phyloP scores from a whole-genome alignment of 1,140 invertebrate species.

The Anoplophora glabripennis region DNA sequence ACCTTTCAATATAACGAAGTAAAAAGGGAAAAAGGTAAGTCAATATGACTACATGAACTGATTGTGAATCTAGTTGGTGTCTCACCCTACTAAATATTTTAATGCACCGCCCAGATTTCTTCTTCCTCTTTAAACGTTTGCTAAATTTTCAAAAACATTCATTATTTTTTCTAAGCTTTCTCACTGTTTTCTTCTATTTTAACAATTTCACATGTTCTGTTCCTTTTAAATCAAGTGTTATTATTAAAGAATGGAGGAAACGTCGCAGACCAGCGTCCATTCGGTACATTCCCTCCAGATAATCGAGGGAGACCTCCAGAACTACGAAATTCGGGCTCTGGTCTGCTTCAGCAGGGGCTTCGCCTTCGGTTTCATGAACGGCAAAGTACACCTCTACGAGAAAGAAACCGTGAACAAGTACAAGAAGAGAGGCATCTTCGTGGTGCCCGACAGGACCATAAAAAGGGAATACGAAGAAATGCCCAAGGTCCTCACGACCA shows the following conservation, averaged over 20 bases:
- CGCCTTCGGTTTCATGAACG: constrained; percentile 56
- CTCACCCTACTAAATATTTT: too few species aligned
- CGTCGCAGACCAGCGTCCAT: constrained; percentile 30
- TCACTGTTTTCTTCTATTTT: too few species aligned
- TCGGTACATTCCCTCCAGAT: background rate
- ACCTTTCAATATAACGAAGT: too few species aligned
- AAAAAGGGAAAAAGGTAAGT: constrained; percentile 17
- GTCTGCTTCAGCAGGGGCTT: constrained; percentile 60
- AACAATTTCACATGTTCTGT: too few species aligned
- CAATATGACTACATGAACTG: background rate
- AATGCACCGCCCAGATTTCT: too few species aligned
- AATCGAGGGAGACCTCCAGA: constrained; percentile 1
- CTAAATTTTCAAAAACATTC: too few species aligned
- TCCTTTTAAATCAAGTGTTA: too few species aligned
- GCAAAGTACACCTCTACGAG: constrained; percentile 65
- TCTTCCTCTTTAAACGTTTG: too few species aligned
- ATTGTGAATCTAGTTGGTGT: too few species aligned
- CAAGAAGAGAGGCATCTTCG: constrained; percentile 58
- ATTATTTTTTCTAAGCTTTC: too few species aligned
- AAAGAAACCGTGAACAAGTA: constrained; percentile 59
- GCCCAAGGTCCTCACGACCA: constrained; percentile 22
- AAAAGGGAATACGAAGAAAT: constrained; percentile 35
- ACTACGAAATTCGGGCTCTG: constrained; percentile 52
- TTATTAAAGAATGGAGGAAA: constrained; percentile 12
- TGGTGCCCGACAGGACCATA: constrained; percentile 53